Evolutionary conservation across 2,888 invertebrate genomes (phyloP).

Genomic region (Oeneis ivallda): DNA sequence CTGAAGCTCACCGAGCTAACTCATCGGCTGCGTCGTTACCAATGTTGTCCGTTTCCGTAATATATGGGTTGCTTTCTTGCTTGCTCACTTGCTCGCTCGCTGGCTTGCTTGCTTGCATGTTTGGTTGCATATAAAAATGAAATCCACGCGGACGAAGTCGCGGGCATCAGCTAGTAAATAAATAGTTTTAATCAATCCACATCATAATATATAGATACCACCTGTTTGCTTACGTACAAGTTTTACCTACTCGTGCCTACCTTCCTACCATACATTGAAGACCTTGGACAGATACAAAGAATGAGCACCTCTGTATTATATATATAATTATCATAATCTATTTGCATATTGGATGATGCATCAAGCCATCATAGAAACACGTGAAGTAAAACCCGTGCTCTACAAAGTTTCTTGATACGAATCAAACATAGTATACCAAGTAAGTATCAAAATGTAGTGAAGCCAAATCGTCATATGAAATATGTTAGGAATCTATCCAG

Average conservation of each 20-base stretch:
- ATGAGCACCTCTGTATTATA: background rate
- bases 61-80: too few relatives aligned
- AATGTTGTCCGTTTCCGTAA: too few relatives aligned
- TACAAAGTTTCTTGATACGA: background rate
- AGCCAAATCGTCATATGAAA: constrained; percentile 27
- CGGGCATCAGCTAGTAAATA: too few relatives aligned
- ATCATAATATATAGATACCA: constrained; percentile 10
- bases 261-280: constrained; percentile 12
- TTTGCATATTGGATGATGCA: constrained; percentile 6
- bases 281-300: constrained; percentile 16
- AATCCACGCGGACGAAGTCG: too few relatives aligned
- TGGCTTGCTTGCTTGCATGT: too few relatives aligned
- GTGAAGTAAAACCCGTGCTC: background rate
- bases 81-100: too few relatives aligned
- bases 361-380: background rate
- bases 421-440: background rate
- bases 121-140: too few relatives aligned
- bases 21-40: too few relatives aligned
- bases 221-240: background rate
- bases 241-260: background rate
- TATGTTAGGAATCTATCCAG: constrained; percentile 46
- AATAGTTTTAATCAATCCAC: constrained; percentile 7
- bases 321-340: background rate
- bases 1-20: too few relatives aligned
- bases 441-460: constrained; percentile 5